Evolutionary conservation across 2,797 vertebrate species (phyloP), one percentile per base, ranked within the genome.

Genomic region (Hapalemur alaotrensis): DNA sequence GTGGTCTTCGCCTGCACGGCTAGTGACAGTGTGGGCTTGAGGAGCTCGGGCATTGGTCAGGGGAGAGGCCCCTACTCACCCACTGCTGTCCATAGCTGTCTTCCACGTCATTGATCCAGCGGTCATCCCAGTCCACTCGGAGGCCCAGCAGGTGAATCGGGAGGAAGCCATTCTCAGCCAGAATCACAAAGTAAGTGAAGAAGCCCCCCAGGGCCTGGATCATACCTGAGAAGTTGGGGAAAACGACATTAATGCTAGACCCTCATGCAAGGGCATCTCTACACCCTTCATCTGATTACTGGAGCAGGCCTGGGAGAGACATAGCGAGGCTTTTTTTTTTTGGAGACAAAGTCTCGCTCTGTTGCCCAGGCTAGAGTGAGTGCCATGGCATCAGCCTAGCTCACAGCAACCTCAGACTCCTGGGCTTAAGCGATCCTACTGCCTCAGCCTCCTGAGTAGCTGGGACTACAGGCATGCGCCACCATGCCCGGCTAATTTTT

Each of bases 71-170:
- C 22, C 25, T 48, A 98, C 99, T 98, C 90, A 99, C 99, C 99
- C 99, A 99, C 69, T 99, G 99, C 98, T 99, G 99, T n/a, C 99
- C 99, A 0, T 99, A 99, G 98, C 99, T 99, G 98, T 99, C 99
- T 85, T 99, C 99, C 88, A 99, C 98, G 38, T 99, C 99, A 0
- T 99, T 99, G 61, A 99, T 0, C 97, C 98, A 99, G 79, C 99
- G 99, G 98, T 99, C 99, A 35, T 99, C 99, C 99, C 99, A 99
- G 1, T 83, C 13, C 57, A 99, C 97, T 96, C 99, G 98, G 91
- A 99, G 57, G 2, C 99, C 99, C 35, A 99, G 4, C 95, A 99
- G 99, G 87, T 99, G 98, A 15, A 98, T 98, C 0, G 99, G 99
- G 85, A 99, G 98, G 98, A 99, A 99, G 8, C 99, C 99, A 0